Conservation (phyloP, 2,113 vertebrate species). For the Semicossyphus pulcher region DNA sequence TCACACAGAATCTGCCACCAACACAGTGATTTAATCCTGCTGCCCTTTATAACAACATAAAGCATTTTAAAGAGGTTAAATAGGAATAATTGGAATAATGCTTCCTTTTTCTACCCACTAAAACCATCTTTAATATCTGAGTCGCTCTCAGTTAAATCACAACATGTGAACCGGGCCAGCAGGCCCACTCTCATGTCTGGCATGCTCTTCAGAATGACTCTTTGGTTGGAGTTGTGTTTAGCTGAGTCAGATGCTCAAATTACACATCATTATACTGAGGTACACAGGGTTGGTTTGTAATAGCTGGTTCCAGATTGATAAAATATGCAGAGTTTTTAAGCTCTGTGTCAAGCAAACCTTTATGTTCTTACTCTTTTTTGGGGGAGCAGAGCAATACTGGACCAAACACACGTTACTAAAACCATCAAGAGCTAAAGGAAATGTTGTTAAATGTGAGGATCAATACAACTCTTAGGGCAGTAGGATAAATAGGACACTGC, state of each 20-base stretch:
- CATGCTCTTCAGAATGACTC: background rate
- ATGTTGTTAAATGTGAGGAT: too few relatives aligned
- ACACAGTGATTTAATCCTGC: background rate
- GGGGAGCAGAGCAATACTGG: background rate
- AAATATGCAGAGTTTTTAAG: background rate
- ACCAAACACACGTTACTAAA: too few relatives aligned
- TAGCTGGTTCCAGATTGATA: background rate
- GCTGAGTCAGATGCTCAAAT: constrained; percentile 11
- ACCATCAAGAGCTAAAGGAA: too few relatives aligned
- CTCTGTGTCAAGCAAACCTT: background rate
- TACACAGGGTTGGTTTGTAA: background rate
- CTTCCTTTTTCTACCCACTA: background rate
- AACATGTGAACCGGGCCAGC: background rate
- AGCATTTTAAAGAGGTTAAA: background rate
- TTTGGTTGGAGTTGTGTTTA: background rate
- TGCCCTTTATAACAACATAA: background rate
- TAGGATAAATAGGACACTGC: too few relatives aligned
- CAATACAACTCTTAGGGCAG: too few relatives aligned
- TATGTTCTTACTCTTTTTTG: background rate
- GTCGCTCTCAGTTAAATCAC: background rate
- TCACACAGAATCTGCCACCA: constrained; percentile 25
- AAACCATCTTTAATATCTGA: background rate
- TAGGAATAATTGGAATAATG: background rate
- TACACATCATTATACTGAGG: constrained; percentile 7
- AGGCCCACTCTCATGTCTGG: too few relatives aligned